Percentiles rank a stretch among this genome's conserved stretches.
phyloP scores from a whole-genome alignment of 2,888 invertebrate genomes.

The Lydus trimaculatus region DNA sequence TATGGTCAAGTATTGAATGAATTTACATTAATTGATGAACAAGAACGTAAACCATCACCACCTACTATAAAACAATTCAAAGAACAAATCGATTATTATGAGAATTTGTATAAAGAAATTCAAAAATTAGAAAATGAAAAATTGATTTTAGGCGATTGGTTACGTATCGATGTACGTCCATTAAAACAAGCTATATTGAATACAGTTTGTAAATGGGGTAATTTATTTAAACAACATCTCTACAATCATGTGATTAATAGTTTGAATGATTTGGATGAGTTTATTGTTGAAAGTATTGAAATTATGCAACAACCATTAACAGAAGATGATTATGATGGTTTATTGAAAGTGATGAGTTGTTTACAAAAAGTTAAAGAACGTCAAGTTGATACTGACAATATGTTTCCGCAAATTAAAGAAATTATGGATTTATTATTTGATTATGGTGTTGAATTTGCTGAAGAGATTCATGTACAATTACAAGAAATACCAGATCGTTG shows the following conservation, averaged over 20 bases:
- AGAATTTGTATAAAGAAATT: conserved; percentile 79
- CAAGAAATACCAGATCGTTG: conserved; percentile 88
- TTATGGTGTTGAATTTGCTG: conserved; percentile 88
- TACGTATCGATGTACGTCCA: conserved; percentile 77
- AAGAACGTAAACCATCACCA: conserved; percentile 60
- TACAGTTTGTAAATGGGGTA: conserved; percentile 87
- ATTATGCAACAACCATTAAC: conserved; percentile 75
- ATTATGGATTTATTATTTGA: conserved; percentile 84
- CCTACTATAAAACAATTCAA: conserved; percentile 80
- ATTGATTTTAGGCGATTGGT: conserved; percentile 79
- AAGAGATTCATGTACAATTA: conserved; percentile 76
- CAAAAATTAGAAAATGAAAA: conserved; percentile 70
- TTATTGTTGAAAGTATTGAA: conserved; percentile 76
- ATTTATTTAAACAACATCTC: conserved; percentile 85
- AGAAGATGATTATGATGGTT: conserved; percentile 86
- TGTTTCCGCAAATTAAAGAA: conserved; percentile 89
- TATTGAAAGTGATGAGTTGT: conserved; percentile 84
- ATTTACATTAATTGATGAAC: conserved; percentile 60
- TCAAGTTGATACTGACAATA: conserved; percentile 79
- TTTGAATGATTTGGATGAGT: conserved; percentile 77
- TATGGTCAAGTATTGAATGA: conserved; percentile 80
- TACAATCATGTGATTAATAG: conserved; percentile 81
- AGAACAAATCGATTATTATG: conserved; percentile 83
- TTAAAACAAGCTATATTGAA: conserved; percentile 85
- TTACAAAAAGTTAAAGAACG: conserved; percentile 80